Percentiles rank a stretch among this genome's conserved stretches.
Evolutionary conservation across 2,113 vertebrate species (phyloP).

Genomic region (Cynopterus brachyotis): DNA sequence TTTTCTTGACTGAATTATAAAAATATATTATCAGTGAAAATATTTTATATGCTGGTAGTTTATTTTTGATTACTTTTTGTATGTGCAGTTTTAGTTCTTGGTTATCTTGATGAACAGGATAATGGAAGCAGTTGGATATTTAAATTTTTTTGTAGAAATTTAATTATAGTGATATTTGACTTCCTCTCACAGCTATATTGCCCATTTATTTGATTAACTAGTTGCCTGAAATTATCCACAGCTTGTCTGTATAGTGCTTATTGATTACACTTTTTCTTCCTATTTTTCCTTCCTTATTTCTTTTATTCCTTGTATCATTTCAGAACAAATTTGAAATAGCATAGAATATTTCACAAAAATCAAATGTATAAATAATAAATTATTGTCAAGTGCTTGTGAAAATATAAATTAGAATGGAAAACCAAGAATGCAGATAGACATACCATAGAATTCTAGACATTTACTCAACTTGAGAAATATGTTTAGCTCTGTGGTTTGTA

Average conservation of each 20-base stretch:
- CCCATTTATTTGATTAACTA: not conserved
- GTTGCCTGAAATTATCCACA: not conserved
- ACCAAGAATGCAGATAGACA: not conserved
- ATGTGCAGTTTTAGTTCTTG: not conserved
- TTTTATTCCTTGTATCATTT: not conserved
- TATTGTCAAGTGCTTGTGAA: not conserved
- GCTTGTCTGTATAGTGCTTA: not conserved
- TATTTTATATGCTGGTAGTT: not conserved
- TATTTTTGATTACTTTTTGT: not conserved
- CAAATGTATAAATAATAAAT: not conserved
- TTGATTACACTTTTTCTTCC: not conserved
- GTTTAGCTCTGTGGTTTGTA: not conserved
- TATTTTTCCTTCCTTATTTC: not conserved
- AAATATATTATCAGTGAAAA: not conserved
- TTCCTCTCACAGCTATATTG: not conserved
- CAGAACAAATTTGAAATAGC: not conserved
- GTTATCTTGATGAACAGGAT: not conserved
- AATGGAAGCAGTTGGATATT: not conserved
- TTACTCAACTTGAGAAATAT: not conserved
- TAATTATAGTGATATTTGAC: not conserved
- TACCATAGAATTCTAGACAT: not conserved
- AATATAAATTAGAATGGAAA: not conserved
- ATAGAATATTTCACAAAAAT: not conserved
- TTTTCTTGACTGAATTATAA: not conserved
- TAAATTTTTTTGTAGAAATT: not conserved